Evolutionary conservation across 1,140 invertebrate species (phyloP), one percentile per base, ranked within the genome.

Genomic region (Drosophila santomea): DNA sequence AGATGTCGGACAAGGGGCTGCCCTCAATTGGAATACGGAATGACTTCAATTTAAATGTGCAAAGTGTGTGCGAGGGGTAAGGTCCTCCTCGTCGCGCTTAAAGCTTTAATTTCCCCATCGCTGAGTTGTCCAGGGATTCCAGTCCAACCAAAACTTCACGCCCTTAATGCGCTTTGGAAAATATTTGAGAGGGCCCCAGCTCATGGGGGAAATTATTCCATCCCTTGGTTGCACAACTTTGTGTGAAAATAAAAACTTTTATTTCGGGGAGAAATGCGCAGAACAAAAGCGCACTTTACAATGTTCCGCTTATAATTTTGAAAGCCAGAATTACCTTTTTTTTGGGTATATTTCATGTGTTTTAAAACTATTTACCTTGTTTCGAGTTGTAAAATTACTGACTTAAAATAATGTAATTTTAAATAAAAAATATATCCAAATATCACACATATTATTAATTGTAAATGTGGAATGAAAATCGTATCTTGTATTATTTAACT

Each of bases 1-100:
- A 71, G 64, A 71, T 59, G 81, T 43, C 47, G 57, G 35, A 71
- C 67, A 64, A 55, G 59, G 52, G 59, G 60, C 60, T 61, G 39
- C 45, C 44, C 57, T 61, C 50, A 60, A 68, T 74, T 55, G 63
- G 69, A 79, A 74, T 64, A 54, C 63, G 62, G 69, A 79, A 82
- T 77, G 67, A 77, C 83, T 77, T 66, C 68, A 72, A 88, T 88
- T 76, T 56, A 51, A 64, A 50, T 55, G 47, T 50, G 45, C 61
- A 28, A 25, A 59, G 8, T 51, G 25, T 56, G 25, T 56, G 32
- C 17, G 35, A 3, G 8, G 11, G n/a, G 4, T 59, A 3, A 47
- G 35, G 23, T 17, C 17, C 36, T 28, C 15, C n/a, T 32, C 20
- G 20, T 7, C 36, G 38, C 20, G 12, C 14, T 75, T 68, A 45